Percentiles rank a stretch among this genome's conserved stretches.
phyloP scores from a whole-genome alignment of 2,113 vertebrate genomes.

The Lepidothrix coronata region DNA sequence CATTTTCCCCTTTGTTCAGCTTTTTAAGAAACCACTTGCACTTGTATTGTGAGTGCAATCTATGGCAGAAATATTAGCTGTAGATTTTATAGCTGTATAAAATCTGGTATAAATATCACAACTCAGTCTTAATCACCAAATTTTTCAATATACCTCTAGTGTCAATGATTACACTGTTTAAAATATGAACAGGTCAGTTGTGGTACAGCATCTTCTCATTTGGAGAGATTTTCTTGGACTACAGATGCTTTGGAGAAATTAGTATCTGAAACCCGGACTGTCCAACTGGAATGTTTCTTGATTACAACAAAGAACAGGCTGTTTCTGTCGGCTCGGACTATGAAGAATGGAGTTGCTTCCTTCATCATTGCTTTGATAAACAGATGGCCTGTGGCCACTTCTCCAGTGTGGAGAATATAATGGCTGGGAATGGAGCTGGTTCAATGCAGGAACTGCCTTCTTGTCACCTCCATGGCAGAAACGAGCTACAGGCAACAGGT shows the following conservation, averaged over 20 bases:
- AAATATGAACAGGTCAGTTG: background rate
- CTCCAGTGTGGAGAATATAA: background rate
- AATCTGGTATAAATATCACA: background rate
- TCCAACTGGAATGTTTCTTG: background rate
- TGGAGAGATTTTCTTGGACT: background rate
- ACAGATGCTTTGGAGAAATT: background rate
- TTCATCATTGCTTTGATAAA: background rate
- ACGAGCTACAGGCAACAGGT: accelerated
- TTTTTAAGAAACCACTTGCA: slow-evolving; percentile 59
- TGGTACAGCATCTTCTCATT: background rate
- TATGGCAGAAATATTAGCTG: background rate
- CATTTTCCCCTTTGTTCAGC: slow-evolving; percentile 21
- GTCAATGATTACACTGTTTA: background rate
- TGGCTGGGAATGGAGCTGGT: background rate
- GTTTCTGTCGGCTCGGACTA: background rate
- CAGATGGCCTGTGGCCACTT: background rate
- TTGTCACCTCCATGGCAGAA: background rate
- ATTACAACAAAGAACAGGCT: background rate
- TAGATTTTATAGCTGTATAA: background rate
- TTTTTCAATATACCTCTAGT: background rate
- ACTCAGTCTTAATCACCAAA: background rate
- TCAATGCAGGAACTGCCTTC: background rate
- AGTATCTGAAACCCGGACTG: background rate
- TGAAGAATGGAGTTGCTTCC: background rate
- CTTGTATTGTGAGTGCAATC: background rate